A percentile compares a stretch with the other conserved stretches of the same genome.
Evolutionary conservation across 1,140 invertebrate genomes (phyloP).

Genomic region (Ectropis grisescens): DNA sequence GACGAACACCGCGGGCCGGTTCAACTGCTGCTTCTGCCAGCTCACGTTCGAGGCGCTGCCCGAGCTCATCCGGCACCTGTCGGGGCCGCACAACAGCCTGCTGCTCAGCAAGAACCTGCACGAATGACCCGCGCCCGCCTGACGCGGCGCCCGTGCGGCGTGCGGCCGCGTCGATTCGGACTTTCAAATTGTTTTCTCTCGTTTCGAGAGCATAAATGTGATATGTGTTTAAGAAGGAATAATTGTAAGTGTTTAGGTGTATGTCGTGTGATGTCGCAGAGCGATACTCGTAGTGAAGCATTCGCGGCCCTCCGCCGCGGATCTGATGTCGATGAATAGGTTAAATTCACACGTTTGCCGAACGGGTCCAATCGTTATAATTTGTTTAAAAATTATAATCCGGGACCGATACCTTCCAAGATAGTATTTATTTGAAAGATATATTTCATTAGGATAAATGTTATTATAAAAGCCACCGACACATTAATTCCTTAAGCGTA

Average conservation of each 20-base stretch:
- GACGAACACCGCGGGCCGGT: conserved; percentile 74
- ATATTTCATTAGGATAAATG: conserved; percentile 66
- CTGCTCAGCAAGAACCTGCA: conserved; percentile 88
- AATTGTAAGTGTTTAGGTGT: conserved; percentile 47
- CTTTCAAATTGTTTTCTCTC: conserved; percentile 53
- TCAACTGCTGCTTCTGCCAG: conserved; percentile 89
- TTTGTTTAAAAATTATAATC: conserved; percentile 73
- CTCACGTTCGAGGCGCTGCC: conserved; percentile 86
- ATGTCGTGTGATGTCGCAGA: conserved; percentile 55
- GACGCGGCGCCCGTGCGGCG: too few species aligned
- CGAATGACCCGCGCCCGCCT: conserved; percentile 72
- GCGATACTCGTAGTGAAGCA: conserved; percentile 53
- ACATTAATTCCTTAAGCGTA: conserved; percentile 69
- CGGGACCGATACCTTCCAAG: conserved; percentile 68
- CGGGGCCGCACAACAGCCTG: conserved; percentile 87
- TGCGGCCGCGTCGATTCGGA: conserved; percentile 43
- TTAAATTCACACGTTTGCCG: conserved; percentile 60
- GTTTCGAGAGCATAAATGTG: conserved; percentile 56
- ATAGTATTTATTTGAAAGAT: conserved; percentile 71
- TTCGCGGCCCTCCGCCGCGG: conserved; percentile 37
- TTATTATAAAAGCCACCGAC: conserved; percentile 69
- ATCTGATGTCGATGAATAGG: conserved; percentile 45
- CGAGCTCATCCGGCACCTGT: conserved; percentile 86
- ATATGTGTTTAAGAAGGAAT: conserved; percentile 62
- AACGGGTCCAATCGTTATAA: conserved; percentile 67